Conservation (phyloP, 2,797 vertebrate genomes). For the Paedocypris micromegethes region DNA sequence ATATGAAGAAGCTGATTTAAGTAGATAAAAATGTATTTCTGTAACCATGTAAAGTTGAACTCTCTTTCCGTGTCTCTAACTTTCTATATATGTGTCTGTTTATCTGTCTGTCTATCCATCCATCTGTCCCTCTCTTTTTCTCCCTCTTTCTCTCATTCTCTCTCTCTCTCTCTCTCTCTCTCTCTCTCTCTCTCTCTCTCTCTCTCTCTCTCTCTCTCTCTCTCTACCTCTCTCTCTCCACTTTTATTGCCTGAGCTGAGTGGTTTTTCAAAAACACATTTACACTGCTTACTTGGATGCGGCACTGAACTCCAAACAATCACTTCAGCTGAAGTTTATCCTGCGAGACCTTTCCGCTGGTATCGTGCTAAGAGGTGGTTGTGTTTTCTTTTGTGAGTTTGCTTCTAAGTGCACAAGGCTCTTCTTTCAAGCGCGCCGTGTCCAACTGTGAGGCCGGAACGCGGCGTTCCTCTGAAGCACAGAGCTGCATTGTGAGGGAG, state of each 20-base stretch:
- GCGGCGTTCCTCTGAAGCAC: neutral
- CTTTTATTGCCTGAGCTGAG: too few relatives aligned
- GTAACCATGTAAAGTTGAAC: too few relatives aligned
- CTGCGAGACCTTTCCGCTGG: neutral
- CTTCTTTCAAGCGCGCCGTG: constrained; percentile 8
- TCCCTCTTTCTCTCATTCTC: neutral
- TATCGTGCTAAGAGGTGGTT: constrained; percentile 3
- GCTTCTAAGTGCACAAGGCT: constrained; percentile 33
- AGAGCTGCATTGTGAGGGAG: constrained; percentile 33
- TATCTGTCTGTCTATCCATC: too few relatives aligned
- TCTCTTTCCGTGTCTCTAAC: neutral
- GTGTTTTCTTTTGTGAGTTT: constrained; percentile 23
- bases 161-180: constrained; percentile 1
- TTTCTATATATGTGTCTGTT: neutral
- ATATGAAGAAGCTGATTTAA: too few relatives aligned
- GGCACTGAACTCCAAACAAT: neutral
- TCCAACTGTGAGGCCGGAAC: neutral
- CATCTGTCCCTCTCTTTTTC: neutral
- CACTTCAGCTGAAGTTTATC: neutral
- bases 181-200: neutral
- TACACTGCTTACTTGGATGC: too few relatives aligned
- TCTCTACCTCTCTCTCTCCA: too few relatives aligned
- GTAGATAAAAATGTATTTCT: too few relatives aligned
- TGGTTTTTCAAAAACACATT: too few relatives aligned
- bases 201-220: too few relatives aligned